Percentiles rank a stretch among this genome's conserved stretches.
Conservation (phyloP, 1,140 invertebrate genomes). For the Brachionus asplanchnoidis region DNA sequence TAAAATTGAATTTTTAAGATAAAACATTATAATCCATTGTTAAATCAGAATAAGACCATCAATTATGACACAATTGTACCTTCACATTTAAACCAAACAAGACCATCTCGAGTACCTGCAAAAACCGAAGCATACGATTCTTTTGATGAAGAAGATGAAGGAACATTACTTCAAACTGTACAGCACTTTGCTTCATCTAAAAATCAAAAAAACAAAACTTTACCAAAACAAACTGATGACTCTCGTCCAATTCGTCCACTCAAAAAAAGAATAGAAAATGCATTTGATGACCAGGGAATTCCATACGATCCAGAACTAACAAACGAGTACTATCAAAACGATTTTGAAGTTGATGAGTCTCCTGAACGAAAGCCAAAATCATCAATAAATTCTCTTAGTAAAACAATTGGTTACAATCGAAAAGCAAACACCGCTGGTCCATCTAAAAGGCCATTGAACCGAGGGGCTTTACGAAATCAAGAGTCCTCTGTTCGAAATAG, state of each 20-base stretch:
- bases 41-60: not conserved
- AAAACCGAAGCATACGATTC: not conserved
- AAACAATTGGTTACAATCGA: not conserved
- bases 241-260: slow-evolving; percentile 55
- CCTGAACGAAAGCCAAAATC: not conserved
- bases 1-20: not conserved
- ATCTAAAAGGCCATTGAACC: not conserved
- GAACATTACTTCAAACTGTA: slow-evolving; percentile 44
- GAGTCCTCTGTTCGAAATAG: not conserved
- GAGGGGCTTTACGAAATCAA: not conserved
- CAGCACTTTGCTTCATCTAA: not conserved
- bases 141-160: slow-evolving; percentile 44
- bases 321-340: slow-evolving; percentile 55
- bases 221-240: slow-evolving; percentile 43
- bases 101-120: not conserved
- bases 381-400: not conserved
- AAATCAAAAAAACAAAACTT: not conserved
- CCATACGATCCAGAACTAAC: slow-evolving; percentile 53
- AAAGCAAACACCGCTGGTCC: not conserved
- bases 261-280: slow-evolving; percentile 54
- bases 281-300: slow-evolving; percentile 49
- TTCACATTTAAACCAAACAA: not conserved
- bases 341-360: slow-evolving; percentile 46
- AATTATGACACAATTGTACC: not conserved
- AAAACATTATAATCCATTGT: not conserved